A percentile compares a stretch with the other conserved stretches of the same genome.
phyloP scores from a whole-genome alignment of 2,113 vertebrate genomes.

The Callospermophilus lateralis region DNA sequence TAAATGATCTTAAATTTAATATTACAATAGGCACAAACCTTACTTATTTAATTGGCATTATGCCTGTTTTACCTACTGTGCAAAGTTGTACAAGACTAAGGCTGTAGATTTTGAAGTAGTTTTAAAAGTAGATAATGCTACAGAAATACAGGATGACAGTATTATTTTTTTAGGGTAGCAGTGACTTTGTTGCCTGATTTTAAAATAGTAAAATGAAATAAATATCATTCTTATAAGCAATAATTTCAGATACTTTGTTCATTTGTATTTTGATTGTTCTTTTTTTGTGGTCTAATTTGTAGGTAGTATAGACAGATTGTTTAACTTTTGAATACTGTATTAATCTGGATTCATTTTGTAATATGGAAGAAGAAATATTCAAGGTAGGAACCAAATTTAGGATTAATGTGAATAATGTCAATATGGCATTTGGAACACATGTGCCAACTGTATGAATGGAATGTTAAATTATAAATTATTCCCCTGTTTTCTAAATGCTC shows the following conservation, averaged over 20 bases:
- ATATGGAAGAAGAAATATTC: slow-evolving; percentile 31
- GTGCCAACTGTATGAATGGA: not conserved
- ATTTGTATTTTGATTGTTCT: not conserved
- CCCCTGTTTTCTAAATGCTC: not conserved
- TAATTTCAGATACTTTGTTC: slow-evolving; percentile 22
- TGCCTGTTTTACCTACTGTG: not conserved
- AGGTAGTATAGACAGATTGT: not conserved
- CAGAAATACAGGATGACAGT: not conserved
- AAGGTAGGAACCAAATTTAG: not conserved
- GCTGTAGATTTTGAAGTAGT: not conserved
- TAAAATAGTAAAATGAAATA: slow-evolving; percentile 33
- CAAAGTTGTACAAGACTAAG: not conserved
- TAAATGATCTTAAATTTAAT: slow-evolving; percentile 28
- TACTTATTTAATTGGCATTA: not conserved
- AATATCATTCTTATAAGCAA: not conserved
- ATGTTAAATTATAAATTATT: slow-evolving; percentile 44
- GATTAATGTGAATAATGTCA: slow-evolving; percentile 40
- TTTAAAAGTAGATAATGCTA: slow-evolving; percentile 20
- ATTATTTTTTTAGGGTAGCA: not conserved
- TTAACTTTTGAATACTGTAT: not conserved
- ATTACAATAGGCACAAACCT: not conserved
- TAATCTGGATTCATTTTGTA: slow-evolving; percentile 51
- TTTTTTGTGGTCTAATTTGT: not conserved
- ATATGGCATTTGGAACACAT: not conserved
- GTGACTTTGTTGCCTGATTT: slow-evolving; percentile 23